phyloP scores from a whole-genome alignment of 2,113 vertebrate genomes.

The Gobiocypris rarus region DNA sequence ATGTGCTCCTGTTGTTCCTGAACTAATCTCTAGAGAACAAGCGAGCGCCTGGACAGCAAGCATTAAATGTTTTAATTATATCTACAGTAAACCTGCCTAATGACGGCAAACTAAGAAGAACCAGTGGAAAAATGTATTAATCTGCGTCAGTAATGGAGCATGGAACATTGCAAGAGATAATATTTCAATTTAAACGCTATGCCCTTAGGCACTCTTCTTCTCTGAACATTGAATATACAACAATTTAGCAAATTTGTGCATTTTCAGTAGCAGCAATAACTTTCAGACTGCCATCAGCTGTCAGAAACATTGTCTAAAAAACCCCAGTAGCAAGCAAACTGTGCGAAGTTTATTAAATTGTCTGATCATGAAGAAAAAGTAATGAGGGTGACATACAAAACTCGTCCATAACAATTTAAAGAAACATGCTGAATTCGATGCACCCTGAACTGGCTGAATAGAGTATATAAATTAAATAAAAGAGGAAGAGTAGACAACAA shows the following conservation, averaged over 20 bases:
- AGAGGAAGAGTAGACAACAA: neutral
- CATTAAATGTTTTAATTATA: neutral
- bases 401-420: neutral
- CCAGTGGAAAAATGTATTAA: neutral
- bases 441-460: slow-evolving; percentile 1
- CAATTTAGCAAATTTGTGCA: neutral
- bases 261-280: neutral
- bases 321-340: slow-evolving; percentile 7
- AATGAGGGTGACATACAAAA: slow-evolving; percentile 5
- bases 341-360: neutral
- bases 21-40: neutral
- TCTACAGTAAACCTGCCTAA: neutral
- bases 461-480: slow-evolving; percentile 25
- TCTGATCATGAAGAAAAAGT: slow-evolving; percentile 4
- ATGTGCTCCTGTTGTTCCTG: neutral
- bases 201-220: neutral
- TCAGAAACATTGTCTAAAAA: slow-evolving; percentile 7
- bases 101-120: neutral
- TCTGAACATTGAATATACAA: neutral
- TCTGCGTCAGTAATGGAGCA: slow-evolving; percentile 7
- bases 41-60: neutral
- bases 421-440: slow-evolving; percentile 23
- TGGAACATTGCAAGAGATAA: slow-evolving; percentile 20
- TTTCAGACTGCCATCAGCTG: slow-evolving; percentile 5
- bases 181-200: neutral